Base-by-base conservation (phyloP, 2,888 invertebrate species). In the Anticlea derivata region DNA sequence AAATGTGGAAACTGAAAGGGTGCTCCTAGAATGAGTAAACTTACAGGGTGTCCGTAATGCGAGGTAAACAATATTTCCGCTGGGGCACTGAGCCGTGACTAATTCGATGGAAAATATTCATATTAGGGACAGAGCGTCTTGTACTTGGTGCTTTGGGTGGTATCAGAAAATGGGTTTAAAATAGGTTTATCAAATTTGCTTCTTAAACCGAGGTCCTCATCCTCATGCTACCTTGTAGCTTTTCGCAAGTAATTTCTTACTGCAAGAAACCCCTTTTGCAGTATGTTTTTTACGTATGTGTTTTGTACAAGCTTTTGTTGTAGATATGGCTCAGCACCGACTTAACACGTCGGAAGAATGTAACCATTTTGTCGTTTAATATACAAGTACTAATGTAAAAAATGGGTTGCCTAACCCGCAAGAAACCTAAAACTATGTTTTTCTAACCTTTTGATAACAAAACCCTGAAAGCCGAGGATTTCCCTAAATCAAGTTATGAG, bases 71-170 rank as follows among this genome's bases (percentile, higher is more conserved):
- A 88, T 90, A 90, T 89, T 90, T 89, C 86, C 85, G 82, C 78
- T 74, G 66, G 83, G 71, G 73, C 88, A 77, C 74, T 86, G 87
- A 87, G 83, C 82, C 82, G 86, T 78, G 78, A 85, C 77, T 90
- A 90, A 90, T 90, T 84, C 83, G 86, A 89, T 90, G 87, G 86
- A 88, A 87, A 87, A 88, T 87, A 89, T 89, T 89, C 89, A 86
- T 83, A 83, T 82, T 82, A 81, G 85, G 85, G 86, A 83, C 82
- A 71, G 70, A 65, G 73, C 69, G 67, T 20, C 34, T 37, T 27
- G 6, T 58, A 62, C 75, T 81, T 68, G 72, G 77, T 58, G 29
- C 73, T 82, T 60, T 8, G 39, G 30, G 11, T 51, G 45, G 5
- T 38, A 35, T 30, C 50, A 40, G 43, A 31, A 41, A 48, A 40